Base-by-base conservation (phyloP, 2,113 vertebrate genomes). In the Mobula hypostoma region DNA sequence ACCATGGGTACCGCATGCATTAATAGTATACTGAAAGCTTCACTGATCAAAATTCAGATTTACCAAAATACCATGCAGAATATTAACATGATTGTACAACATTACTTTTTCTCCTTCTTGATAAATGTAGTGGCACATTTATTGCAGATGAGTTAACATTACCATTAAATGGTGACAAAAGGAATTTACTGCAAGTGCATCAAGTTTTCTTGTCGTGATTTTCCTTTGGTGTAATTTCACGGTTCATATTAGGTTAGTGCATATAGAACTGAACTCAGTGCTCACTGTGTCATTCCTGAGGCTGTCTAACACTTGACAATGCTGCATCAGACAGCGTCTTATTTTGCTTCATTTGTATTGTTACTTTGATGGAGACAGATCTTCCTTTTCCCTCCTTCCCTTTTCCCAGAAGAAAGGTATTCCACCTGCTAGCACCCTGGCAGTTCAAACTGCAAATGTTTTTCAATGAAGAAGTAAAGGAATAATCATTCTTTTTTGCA, bases 401-500 rank as follows among this genome's bases (percentile, higher is more conserved):
- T 63, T 32, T n/a, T 88, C 58, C 85, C 85, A 66, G 8, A 90
- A 19, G 77, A 79, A 79, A 32, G 85, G 66, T 61, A 85, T 29
- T 85, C 14, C 29, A 32, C 7, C 61, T 8, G 12, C 5, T 9
- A 66, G 66, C 29, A 66, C 29, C 29, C n/a, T 63, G 14, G 66
- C 63, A 90, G 19, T 66, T 66, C n/a, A 66, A 90, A 90, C 15
- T 90, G 85, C 61, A 90, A 68, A 90, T 36, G 85, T 19, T 27
- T 66, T 87, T 88, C 11, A 66, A 17, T 17, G 17, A 88, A 66
- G 61, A 88, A 88, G 7, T 90, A 19, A 68, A 66, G 85, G 61
- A 66, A 66, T 90, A 90, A 90, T 90, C 63, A 8, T 36, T 32
- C 85, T 66, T 63, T 63, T 90, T 87, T 87, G 83, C 83, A 87